A percentile compares a stretch with the other conserved stretches of the same genome.
Evolutionary conservation across 1,140 invertebrate genomes (phyloP).

Genomic region (Arctopsyche grandis): DNA sequence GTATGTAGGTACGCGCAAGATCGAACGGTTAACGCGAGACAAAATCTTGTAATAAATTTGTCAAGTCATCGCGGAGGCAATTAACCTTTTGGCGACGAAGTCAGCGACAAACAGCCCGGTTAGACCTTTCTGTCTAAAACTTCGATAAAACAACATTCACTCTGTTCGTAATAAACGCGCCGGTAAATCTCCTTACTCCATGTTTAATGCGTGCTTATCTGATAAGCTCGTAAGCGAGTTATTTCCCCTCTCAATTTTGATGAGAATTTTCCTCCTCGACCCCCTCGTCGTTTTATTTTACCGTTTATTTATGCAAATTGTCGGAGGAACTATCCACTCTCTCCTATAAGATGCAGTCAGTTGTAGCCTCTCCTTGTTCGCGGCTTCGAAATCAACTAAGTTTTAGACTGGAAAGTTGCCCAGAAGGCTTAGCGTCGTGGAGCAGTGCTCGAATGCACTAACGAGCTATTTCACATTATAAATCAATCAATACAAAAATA

Average conservation of each 20-base stretch:
- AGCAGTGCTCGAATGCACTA: too few species aligned
- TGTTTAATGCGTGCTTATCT: neutral
- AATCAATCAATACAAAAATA: too few species aligned
- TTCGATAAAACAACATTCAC: neutral
- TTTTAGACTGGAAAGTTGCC: too few species aligned
- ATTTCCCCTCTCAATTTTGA: too few species aligned
- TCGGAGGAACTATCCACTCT: neutral
- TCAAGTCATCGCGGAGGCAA: slow-evolving; percentile 50
- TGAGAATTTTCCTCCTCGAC: too few species aligned
- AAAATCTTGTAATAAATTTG: slow-evolving; percentile 43
- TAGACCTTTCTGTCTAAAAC: slow-evolving; percentile 39
- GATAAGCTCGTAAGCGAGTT: neutral
- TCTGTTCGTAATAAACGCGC: neutral
- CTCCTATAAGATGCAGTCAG: too few species aligned
- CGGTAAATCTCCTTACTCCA: too few species aligned
- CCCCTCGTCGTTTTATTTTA: neutral
- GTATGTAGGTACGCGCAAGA: slow-evolving; percentile 2
- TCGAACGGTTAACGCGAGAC: slow-evolving; percentile 26
- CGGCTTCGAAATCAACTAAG: too few species aligned
- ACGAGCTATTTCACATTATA: too few species aligned
- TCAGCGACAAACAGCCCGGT: neutral
- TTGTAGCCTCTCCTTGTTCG: too few species aligned
- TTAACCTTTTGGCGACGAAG: slow-evolving; percentile 48
- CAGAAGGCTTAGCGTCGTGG: too few species aligned
- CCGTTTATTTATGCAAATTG: slow-evolving; percentile 13